Conservation (phyloP, 2,797 vertebrate genomes). For the Esox masquinongy region DNA sequence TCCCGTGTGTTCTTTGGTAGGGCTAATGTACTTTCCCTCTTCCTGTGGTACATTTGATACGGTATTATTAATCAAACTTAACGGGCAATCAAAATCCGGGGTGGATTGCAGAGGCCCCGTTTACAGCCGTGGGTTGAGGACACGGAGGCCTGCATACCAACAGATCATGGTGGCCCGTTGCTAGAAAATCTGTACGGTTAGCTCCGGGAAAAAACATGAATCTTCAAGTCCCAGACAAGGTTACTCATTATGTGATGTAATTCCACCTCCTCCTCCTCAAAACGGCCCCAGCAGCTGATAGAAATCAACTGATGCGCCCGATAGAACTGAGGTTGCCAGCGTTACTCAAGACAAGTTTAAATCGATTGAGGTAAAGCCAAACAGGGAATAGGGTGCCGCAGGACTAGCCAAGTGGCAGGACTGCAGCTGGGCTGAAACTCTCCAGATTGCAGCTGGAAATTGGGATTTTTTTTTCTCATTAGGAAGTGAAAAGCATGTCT, state of each 20-base stretch:
- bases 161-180: no score
- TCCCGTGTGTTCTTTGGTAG: no score
- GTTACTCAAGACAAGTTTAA: background rate
- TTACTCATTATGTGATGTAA: background rate
- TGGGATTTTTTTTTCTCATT: background rate
- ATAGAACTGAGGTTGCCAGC: background rate
- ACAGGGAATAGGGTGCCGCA: background rate
- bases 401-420: background rate
- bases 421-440: conserved; percentile 15
- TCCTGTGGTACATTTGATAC: no score
- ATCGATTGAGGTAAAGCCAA: background rate
- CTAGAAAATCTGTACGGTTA: background rate
- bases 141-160: no score
- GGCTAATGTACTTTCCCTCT: no score
- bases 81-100: no score
- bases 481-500: background rate
- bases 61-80: no score
- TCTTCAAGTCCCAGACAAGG: background rate
- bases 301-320: background rate
- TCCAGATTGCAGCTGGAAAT: background rate
- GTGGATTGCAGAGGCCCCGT: no score
- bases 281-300: background rate
- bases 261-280: background rate
- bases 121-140: no score
- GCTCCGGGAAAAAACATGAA: background rate